Evolutionary conservation across 2,797 vertebrate genomes (phyloP), one percentile per base, ranked within the genome.

Genomic region (Gymnoscopelus microlampas): DNA sequence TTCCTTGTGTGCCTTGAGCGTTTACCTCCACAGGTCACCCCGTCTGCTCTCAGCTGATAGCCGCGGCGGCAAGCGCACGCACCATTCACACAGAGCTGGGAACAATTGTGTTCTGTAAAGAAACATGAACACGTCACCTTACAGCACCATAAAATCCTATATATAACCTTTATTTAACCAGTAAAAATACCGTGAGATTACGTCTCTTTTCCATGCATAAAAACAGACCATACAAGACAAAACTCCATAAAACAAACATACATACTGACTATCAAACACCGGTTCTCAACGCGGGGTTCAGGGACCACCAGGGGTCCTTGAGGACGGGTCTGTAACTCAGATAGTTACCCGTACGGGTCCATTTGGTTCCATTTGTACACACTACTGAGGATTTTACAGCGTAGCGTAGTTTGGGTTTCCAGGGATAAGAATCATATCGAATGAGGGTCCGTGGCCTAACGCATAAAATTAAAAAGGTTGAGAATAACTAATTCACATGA

Each of bases 21-120:
- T 85, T 91, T 86, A 97, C 97, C 97, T 86, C 95, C 93, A 71
- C 97, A 98, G 50, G 79, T 95, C 71, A 94, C 88, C 0, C 94
- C 93, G 13, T 98, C 95, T 0, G 85, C n/a, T 66, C 93, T 88
- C 53, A 98, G 94, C 53, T 91, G 92, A 82, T 96, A 97, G 0
- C 97, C 97, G 47, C 89, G 88, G 2, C 89, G 89, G 79, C 97
- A 98, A 23, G 90, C 92, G 56, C 97, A 98, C 50, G 91, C 82
- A 79, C 93, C 68, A 58, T 93, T 60, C 0, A 92, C 87, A 81
- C 96, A 98, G 62, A 95, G 87, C 81, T 97, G 96, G 14, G 94
- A 94, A 56, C 97, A 98, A 24, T 82, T 93, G n/a, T 93, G 93
- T 13, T 92, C 96, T 96, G 83, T 59, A 71, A 63, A 66, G 8